Base-by-base conservation (phyloP, 2,888 invertebrate genomes). In the Unio delphinus region DNA sequence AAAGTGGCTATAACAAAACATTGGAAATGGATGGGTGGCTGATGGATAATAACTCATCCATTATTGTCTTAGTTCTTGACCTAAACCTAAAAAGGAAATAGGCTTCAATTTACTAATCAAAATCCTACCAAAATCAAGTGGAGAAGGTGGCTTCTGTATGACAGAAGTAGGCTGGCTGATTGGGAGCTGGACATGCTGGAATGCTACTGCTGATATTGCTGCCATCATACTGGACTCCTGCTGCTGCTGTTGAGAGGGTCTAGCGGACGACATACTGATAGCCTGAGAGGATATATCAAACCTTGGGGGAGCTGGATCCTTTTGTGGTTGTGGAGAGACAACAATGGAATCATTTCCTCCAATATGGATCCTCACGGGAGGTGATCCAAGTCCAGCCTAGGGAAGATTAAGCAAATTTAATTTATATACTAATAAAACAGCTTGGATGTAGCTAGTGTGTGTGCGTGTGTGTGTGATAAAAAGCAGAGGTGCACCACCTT, bases 281-380 rank as follows among this genome's bases (percentile, higher is more conserved):
- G 68, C 26, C n/a, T 69, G 20, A n/a, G 64, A 45, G 28, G 55
- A 30, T 54, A 26, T 30, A 28, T 59, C 69, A 55, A 65, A 64
- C 23, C 64, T 54, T 23, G 75, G 69, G 45, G 72, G 64, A 18
- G 65, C 63, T n/a, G 70, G 64, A 55, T 64, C 70, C 23, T 63
- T 64, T 60, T 60, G 69, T 58, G 64, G 67, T 59, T 69, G 71
- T 15, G 72, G 78, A 3, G 74, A 77, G 34, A 79, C 69, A 77
- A 76, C 76, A 18, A 78, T 71, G 5, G 76, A 61, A 30, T 72
- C 73, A 60, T 67, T 80, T 55, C 79, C 78, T 55, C 82, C 79
- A 18, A 83, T 80, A 18, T 75, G 80, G 18, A 83, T 77, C 68
- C 80, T 81, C 70, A 83, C 79, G 30, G 79, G 79, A 45, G 83